A percentile compares a stretch with the other conserved stretches of the same genome.
Conservation (phyloP, 2,113 vertebrate genomes). For the Gasterosteus nipponicus region DNA sequence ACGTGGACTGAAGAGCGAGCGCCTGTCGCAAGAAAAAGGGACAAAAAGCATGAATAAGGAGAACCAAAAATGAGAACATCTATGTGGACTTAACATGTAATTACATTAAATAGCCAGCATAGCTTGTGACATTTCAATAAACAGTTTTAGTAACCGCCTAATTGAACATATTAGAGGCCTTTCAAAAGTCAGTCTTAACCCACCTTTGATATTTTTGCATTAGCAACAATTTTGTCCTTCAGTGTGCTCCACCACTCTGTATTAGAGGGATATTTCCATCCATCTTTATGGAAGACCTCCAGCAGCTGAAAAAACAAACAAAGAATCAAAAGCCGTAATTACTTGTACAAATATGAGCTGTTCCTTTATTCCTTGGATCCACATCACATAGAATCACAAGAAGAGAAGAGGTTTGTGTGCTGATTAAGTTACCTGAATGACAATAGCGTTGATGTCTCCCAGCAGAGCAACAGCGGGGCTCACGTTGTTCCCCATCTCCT, state of each 20-base stretch:
- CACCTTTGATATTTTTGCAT: slow-evolving; percentile 88
- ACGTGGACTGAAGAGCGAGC: slow-evolving; percentile 80
- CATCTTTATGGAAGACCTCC: slow-evolving; percentile 75
- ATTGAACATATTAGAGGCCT: neutral
- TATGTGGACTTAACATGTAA: neutral
- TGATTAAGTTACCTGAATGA: slow-evolving; percentile 83
- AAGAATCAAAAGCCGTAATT: neutral
- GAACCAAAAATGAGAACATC: neutral
- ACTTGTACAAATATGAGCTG: neutral
- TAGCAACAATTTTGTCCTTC: slow-evolving; percentile 85
- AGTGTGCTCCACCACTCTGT: slow-evolving; percentile 90
- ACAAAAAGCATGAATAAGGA: neutral
- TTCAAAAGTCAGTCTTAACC: slow-evolving; percentile 4
- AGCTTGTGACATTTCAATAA: neutral
- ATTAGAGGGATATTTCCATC: slow-evolving; percentile 84
- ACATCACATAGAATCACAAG: neutral
- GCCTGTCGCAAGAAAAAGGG: slow-evolving; percentile 70
- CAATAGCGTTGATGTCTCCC: slow-evolving; percentile 88
- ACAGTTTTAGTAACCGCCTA: neutral
- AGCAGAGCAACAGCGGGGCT: slow-evolving; percentile 87
- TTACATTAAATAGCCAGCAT: neutral
- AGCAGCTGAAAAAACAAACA: slow-evolving; percentile 81
- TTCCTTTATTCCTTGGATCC: neutral
- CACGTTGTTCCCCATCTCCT: slow-evolving; percentile 97
- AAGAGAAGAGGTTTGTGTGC: neutral